Conservation (phyloP, 30 jellyfish, hydroid and myxozoan species). For the Aurelia coerulea region DNA sequence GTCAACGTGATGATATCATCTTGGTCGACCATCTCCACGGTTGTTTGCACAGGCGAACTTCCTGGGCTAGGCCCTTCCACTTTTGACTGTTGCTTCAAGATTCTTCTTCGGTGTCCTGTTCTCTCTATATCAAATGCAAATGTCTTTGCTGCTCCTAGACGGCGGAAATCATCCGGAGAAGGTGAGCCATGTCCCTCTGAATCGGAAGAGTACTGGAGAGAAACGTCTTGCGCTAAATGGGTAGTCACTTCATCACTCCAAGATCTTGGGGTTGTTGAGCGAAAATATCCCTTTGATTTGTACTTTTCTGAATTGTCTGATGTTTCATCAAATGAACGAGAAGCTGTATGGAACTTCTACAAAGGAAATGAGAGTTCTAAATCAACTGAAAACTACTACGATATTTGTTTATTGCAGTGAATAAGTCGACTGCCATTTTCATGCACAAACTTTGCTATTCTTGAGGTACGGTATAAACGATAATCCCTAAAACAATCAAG, state of each 20-base stretch:
- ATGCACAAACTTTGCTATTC: no score
- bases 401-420: no score
- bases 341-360: slow-evolving; percentile 3
- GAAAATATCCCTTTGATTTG: background rate
- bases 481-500: background rate
- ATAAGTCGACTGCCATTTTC: no score
- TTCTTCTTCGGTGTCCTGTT: slow-evolving; percentile 18
- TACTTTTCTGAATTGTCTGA: slow-evolving; percentile 1
- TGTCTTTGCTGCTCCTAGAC: background rate
- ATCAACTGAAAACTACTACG: no score
- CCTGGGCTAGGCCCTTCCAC: slow-evolving; percentile 59
- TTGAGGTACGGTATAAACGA: no score
- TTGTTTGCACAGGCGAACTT: slow-evolving; percentile 54
- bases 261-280: slow-evolving; percentile 30
- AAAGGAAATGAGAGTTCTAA: background rate
- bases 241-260: slow-evolving; percentile 32
- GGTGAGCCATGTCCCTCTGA: slow-evolving; percentile 43
- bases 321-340: slow-evolving; percentile 45
- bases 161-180: slow-evolving; percentile 30
- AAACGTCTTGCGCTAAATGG: slow-evolving; percentile 2
- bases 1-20: slow-evolving; percentile 92
- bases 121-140: slow-evolving; percentile 21
- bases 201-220: slow-evolving; percentile 37
- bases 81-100: slow-evolving; percentile 18
- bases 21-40: slow-evolving; percentile 84